Conservation (phyloP, 2,888 invertebrate species). For the Cephus pygmeus region DNA sequence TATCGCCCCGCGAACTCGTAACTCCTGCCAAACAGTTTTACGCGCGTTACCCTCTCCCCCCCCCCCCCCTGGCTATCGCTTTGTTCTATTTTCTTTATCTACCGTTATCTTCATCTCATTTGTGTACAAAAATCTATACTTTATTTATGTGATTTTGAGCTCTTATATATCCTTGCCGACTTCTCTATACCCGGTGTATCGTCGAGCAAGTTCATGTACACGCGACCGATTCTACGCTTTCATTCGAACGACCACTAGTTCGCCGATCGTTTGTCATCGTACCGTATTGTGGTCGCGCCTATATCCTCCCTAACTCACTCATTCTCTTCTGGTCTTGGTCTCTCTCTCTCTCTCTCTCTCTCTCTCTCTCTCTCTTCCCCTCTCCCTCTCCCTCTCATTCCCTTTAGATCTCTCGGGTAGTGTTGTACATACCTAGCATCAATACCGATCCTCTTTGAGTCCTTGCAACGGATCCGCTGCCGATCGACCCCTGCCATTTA, state of each 20-base stretch:
- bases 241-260: no score
- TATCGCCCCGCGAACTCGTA: slow-evolving; percentile 62
- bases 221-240: no score
- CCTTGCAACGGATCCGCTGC: slow-evolving; percentile 8
- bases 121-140: no score
- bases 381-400: slow-evolving; percentile 14
- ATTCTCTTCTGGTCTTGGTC: slow-evolving; percentile 5
- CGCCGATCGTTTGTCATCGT: slow-evolving; percentile 62
- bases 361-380: slow-evolving; percentile 12
- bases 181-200: no score
- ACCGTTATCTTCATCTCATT: no score
- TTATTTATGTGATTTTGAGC: no score
- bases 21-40: slow-evolving; percentile 50
- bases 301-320: slow-evolving; percentile 31
- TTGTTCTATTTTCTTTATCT: no score
- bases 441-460: no score
- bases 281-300: slow-evolving; percentile 64
- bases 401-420: slow-evolving; percentile 18
- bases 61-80: slow-evolving; percentile 29
- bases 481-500: slow-evolving; percentile 45
- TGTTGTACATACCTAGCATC: background rate
- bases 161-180: no score
- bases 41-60: slow-evolving; percentile 22
- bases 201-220: no score
- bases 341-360: slow-evolving; percentile 13